Evolutionary conservation across 2,888 invertebrate genomes (phyloP), one percentile per base, ranked within the genome.

Genomic region (Agrochola litura): DNA sequence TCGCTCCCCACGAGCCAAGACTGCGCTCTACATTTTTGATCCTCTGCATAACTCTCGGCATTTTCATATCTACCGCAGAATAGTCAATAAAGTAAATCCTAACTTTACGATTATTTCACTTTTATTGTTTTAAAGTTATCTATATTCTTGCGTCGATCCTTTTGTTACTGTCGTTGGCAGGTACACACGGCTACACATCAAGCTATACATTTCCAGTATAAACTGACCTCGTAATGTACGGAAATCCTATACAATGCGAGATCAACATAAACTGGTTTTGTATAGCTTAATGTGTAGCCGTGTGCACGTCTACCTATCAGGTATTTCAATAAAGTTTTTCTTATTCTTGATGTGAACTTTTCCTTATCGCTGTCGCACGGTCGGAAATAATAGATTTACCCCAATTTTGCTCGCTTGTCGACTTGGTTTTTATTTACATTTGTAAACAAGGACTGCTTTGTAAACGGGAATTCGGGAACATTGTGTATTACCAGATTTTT

Each of bases 371-470:
- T 52, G 56, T 72, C 71, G 54, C 25, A 69, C 43, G 60, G 43
- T 6, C 37, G 58, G 60, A 69, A 69, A 76, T 80, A 82, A 79
- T 60, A 84, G 61, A 82, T 82, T 61, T 76, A 85, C 68, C 68
- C 75, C 71, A 72, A 81, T 76, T 76, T 81, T 49, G 25, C 43
- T 84, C 58, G 43, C 58, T 84, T 66, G 68, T 56, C 65, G 56
- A 69, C 56, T 81, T 46, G 70, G 49, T 69, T 84, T 70, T 84
- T 82, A 68, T 69, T 56, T 52, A 81, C 60, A 77, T 77, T 83
- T 81, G 81, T 81, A 83, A 83, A 79, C 84, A 78, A 83, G 49
- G n/a, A 71, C 22, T 66, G 60, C 52, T 78, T 81, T 79, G 83
- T 71, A 83, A 78, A 67, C 49, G 56, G 22, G 65, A 77, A 80